Conservation (phyloP, 1,140 invertebrate species). For the Mycetomoellerius zeteki region DNA sequence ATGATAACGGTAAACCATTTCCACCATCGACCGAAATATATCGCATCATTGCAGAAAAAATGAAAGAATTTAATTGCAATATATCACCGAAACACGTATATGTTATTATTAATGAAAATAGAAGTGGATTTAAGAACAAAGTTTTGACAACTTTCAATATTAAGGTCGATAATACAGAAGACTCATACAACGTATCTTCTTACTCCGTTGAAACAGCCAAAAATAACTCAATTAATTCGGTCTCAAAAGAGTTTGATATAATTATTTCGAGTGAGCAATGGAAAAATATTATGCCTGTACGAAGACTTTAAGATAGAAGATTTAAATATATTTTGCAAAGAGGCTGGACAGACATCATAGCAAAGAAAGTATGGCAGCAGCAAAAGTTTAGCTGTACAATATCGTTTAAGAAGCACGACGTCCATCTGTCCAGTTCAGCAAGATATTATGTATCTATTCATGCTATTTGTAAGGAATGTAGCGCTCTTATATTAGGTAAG, state of each 20-base stretch:
- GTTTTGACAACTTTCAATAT: neutral
- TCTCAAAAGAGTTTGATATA: neutral
- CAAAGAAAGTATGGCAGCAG: neutral
- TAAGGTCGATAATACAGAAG: neutral
- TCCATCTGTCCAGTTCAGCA: neutral
- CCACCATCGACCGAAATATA: neutral
- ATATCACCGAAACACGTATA: neutral
- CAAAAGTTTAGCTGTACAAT: constrained; percentile 9
- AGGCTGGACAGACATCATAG: neutral
- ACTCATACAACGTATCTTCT: neutral
- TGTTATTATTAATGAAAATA: neutral
- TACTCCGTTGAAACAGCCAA: neutral
- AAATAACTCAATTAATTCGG: neutral
- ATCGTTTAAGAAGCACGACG: constrained; percentile 3
- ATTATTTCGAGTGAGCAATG: neutral
- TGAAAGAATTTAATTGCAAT: neutral
- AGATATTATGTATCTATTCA: neutral
- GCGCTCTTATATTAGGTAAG: neutral
- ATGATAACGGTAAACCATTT: neutral
- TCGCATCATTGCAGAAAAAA: neutral
- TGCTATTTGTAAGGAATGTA: neutral
- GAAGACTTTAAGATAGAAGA: neutral
- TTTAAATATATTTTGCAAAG: neutral
- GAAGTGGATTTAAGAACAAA: neutral
- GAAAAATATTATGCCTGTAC: constrained; percentile 16